phyloP scores from a whole-genome alignment of 1,140 invertebrate genomes.

The Rhyacophila brunnea region DNA sequence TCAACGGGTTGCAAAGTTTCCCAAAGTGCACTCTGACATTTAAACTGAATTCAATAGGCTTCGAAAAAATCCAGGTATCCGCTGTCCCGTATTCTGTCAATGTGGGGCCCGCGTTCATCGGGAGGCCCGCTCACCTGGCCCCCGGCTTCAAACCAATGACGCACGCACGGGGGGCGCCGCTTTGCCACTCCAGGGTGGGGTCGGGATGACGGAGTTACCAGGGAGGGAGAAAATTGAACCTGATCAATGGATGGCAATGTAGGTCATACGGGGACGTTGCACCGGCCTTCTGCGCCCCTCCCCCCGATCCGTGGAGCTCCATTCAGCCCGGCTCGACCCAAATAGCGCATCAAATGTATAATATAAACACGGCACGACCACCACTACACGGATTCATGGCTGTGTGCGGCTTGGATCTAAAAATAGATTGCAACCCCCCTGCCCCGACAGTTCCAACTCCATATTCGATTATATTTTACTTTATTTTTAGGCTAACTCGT shows the following conservation, averaged over 20 bases:
- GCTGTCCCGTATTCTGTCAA: too few species aligned
- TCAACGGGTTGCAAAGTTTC: too few species aligned
- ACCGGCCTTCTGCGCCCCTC: not conserved
- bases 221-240: not conserved
- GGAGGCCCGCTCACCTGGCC: too few species aligned
- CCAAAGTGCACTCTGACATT: too few species aligned
- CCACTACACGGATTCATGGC: not conserved
- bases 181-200: not conserved
- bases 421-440: conserved; percentile 15
- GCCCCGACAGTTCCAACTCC: not conserved
- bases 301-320: not conserved
- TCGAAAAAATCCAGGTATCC: too few species aligned
- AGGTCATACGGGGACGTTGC: conserved; percentile 7
- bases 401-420: conserved; percentile 3
- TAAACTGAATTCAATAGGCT: too few species aligned
- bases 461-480: not conserved
- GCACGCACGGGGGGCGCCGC: too few species aligned
- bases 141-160: too few species aligned
- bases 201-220: not conserved
- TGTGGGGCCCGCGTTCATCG: too few species aligned
- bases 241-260: conserved; percentile 18
- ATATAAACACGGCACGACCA: not conserved
- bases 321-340: conserved; percentile 15
- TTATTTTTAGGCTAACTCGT: too few species aligned
- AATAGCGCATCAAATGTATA: conserved; percentile 23